phyloP scores from a whole-genome alignment of 2,113 vertebrate genomes.

The Microcebus ravelobensis region DNA sequence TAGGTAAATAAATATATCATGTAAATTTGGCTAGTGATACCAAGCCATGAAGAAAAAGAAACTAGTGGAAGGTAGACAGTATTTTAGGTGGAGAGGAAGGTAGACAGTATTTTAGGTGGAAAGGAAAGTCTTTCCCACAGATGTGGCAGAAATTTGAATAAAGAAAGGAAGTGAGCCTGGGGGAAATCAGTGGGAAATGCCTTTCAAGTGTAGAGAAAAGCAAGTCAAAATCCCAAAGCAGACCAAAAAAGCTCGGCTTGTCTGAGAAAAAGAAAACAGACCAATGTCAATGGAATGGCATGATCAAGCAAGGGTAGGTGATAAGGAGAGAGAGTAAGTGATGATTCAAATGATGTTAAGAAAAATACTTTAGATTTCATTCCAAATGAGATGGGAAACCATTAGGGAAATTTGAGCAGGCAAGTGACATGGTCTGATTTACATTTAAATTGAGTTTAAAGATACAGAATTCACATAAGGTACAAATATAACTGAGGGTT shows the following conservation, averaged over 20 bases:
- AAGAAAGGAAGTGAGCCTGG: background rate
- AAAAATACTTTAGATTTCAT: background rate
- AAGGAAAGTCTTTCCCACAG: background rate
- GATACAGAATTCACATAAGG: background rate
- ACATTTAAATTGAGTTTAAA: slow-evolving; percentile 34
- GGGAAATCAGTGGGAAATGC: background rate
- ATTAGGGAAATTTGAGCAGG: background rate
- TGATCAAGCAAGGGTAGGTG: background rate
- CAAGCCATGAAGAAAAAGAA: background rate
- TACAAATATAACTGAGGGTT: background rate
- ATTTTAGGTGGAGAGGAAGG: background rate
- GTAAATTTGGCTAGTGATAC: background rate
- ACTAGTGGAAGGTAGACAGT: background rate
- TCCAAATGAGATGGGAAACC: background rate
- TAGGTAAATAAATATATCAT: background rate
- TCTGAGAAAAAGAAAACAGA: background rate
- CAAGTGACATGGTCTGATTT: background rate
- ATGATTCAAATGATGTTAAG: background rate
- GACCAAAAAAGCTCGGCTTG: background rate
- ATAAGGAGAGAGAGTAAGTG: background rate
- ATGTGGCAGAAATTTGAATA: background rate
- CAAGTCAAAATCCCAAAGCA: background rate
- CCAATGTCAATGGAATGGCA: background rate
- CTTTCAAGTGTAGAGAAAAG: background rate
- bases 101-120: background rate